Evolutionary conservation across 2,797 vertebrate species (phyloP).

Genomic region (Denticeps clupeoides): DNA sequence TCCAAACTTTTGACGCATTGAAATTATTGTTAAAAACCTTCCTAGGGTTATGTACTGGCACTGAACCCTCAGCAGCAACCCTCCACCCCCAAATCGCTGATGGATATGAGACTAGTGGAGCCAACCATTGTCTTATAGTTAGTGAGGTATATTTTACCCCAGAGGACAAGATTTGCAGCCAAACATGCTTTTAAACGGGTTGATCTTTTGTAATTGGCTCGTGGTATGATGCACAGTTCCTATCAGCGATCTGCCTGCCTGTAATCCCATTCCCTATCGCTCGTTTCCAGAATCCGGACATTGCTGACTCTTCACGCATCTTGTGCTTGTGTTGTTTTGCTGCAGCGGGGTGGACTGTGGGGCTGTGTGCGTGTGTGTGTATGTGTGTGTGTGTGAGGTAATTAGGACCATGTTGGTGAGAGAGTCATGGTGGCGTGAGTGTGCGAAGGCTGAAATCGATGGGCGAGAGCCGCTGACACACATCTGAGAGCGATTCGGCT

Average conservation of each 20-base stretch:
- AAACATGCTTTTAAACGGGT: too few species aligned
- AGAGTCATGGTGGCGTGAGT: slow-evolving; percentile 13
- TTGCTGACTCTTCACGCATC: slow-evolving; percentile 21
- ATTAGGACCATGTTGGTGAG: slow-evolving; percentile 16
- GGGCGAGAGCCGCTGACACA: slow-evolving; percentile 17
- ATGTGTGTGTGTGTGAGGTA: slow-evolving; percentile 15
- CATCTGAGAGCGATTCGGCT: slow-evolving; percentile 28
- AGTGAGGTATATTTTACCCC: too few species aligned
- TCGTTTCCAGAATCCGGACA: slow-evolving; percentile 12
- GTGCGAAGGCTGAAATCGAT: slow-evolving; percentile 26
- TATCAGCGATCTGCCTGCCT: slow-evolving; percentile 5
- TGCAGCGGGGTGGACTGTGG: neutral
- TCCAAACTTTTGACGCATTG: too few species aligned
- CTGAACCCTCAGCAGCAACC: too few species aligned
- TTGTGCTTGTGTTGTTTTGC: slow-evolving; percentile 3
- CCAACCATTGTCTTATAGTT: too few species aligned
- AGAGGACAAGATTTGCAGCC: too few species aligned
- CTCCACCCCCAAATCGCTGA: too few species aligned
- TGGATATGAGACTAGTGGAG: too few species aligned
- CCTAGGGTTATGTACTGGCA: too few species aligned
- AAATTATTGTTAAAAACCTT: too few species aligned
- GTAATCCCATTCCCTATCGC: slow-evolving; percentile 14
- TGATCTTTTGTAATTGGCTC: too few species aligned
- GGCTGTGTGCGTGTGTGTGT: neutral
- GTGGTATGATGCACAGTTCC: too few species aligned